Conservation (phyloP, 2,888 invertebrate genomes). For the Cosmia pyralina region DNA sequence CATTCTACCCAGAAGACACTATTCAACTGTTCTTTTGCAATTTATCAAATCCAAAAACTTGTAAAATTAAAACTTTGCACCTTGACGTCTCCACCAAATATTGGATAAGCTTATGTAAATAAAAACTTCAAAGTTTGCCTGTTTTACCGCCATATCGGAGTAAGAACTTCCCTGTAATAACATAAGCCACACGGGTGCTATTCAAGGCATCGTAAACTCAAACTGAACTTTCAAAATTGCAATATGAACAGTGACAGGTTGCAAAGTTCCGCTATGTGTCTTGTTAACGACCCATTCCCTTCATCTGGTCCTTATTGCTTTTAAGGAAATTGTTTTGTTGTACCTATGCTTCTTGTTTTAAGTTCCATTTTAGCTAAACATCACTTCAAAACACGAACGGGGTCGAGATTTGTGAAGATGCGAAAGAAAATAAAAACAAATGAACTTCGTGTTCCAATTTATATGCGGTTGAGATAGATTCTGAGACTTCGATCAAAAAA, state of each 20-base stretch:
- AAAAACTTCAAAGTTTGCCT: constrained; percentile 17
- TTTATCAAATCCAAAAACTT: not conserved
- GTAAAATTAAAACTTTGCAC: constrained; percentile 12
- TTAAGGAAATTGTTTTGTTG: not conserved
- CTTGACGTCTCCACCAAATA: constrained; percentile 3
- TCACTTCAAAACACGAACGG: not conserved
- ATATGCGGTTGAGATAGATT: not conserved
- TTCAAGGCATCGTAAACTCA: constrained; percentile 21
- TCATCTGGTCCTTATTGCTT: constrained; percentile 56
- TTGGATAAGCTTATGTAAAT: constrained; percentile 37
- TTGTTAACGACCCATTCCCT: constrained; percentile 50
- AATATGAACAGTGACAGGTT: constrained; percentile 53
- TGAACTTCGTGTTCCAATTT: not conserved
- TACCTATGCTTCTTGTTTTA: no score
- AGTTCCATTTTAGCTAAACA: not conserved
- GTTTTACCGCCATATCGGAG: constrained; percentile 1
- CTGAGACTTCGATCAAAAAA: no score
- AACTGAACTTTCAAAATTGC: constrained; percentile 49
- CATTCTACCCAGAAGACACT: not conserved
- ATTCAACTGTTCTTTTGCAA: not conserved
- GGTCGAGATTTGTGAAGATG: not conserved
- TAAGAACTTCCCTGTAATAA: constrained; percentile 27
- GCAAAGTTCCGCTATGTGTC: constrained; percentile 50
- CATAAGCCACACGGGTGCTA: constrained; percentile 17
- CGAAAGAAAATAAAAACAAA: not conserved